A percentile compares a stretch with the other conserved stretches of the same genome.
Evolutionary conservation across 1,140 invertebrate species (phyloP).

Genomic region (Antheraea pernyi): DNA sequence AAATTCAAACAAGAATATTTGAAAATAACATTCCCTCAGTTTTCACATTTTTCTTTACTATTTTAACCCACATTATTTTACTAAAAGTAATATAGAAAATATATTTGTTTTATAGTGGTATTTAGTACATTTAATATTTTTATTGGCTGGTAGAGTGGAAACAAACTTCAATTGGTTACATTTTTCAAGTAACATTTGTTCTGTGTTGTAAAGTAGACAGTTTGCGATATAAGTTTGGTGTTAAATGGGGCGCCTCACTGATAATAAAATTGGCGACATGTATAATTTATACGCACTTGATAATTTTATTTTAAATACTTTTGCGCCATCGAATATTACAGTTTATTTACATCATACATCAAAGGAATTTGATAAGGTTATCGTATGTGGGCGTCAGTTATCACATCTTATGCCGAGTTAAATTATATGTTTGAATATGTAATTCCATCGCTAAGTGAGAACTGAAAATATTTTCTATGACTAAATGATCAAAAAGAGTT

Average conservation of each 20-base stretch:
- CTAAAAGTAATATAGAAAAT: too few species aligned
- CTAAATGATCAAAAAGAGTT: too few species aligned
- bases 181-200: background rate
- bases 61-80: background rate
- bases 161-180: background rate
- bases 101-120: too few species aligned
- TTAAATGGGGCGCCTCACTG: constrained; percentile 12
- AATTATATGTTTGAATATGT: background rate
- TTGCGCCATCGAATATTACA: constrained; percentile 7
- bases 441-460: background rate
- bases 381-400: background rate
- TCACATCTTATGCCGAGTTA: background rate
- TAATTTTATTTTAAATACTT: constrained; percentile 11
- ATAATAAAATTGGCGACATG: constrained; percentile 13
- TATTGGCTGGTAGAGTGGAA: background rate
- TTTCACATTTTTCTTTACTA: background rate
- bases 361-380: constrained; percentile 10
- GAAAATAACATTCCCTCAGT: too few species aligned
- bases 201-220: background rate
- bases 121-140: too few species aligned
- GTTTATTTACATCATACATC: constrained; percentile 9
- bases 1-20: too few species aligned
- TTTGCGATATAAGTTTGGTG: constrained; percentile 15
- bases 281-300: constrained; percentile 8
- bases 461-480: too few species aligned